Evolutionary conservation across 2,888 invertebrate species (phyloP), one percentile per base, ranked within the genome.

Genomic region (Eugnorisma glareosa): DNA sequence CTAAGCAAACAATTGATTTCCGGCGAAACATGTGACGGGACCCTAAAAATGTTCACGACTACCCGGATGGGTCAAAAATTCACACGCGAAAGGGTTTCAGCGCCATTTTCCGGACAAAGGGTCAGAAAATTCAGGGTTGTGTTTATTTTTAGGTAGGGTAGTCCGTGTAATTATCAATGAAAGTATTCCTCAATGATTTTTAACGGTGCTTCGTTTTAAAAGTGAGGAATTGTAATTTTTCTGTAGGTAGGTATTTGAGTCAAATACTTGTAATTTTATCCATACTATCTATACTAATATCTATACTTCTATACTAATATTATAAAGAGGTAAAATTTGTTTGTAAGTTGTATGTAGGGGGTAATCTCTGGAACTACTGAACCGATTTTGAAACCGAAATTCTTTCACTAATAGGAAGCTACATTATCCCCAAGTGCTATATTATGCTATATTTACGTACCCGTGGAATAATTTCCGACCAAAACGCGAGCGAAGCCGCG

Each of bases 31-130:
- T 81, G 63, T 75, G 77, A 86, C 75, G 77, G 81, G 79, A 81
- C 76, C 74, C 80, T 81, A 87, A 86, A 87, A 73, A 77, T 86
- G 70, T 75, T 75, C 68, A 61, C 5, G 64, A 45, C 37, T 37
- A 51, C 54, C 59, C 79, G 69, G 79, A 68, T 35, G 85, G 87
- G 79, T 82, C 82, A 71, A 78, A 77, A 78, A 87, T 86, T 79
- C 82, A 72, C 82, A 77, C 75, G 75, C 73, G 72, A 86, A 88
- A 86, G 78, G 84, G 77, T n/a, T 82, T 78, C 48, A 51, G 63
- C 63, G 63, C 77, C 81, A 75, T 83, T 88, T 82, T 76, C 69
- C 67, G 73, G 75, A 81, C 73, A 74, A 87, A 80, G 82, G 89
- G 80, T 79, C 57, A 66, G 59, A 77, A 67, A 77, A 81, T 73